These are phyloP conservation scores for Ophthalmolycus amberensis DNA, from an alignment of 2,113 vertebrate genomes.

Conservation along the genomic window DNA sequence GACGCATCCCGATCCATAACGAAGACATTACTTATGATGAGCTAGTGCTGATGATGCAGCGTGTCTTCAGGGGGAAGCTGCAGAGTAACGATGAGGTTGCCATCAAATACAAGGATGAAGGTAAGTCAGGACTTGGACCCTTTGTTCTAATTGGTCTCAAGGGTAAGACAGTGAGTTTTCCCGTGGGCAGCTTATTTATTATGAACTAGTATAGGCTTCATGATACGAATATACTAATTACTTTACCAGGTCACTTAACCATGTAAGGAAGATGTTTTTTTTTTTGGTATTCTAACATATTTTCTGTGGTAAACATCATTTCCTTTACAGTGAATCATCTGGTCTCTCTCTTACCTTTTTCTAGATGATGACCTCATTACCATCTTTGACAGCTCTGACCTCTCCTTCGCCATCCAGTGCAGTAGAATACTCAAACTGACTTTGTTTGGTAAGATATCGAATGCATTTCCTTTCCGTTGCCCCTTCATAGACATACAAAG, in stretches of 20 bases:
- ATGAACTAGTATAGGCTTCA: background rate
- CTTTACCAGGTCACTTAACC: background rate
- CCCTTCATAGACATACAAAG: background rate
- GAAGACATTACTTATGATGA: slow-evolving; percentile 99
- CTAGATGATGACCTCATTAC: slow-evolving; percentile 99
- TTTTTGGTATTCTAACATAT: background rate
- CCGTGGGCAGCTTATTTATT: background rate
- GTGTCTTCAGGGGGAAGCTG: slow-evolving; percentile 97
- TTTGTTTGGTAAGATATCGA: slow-evolving; percentile 91
- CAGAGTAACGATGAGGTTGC: slow-evolving; percentile 97
- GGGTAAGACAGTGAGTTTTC: background rate
- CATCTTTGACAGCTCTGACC: slow-evolving; percentile 99
- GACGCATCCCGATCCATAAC: slow-evolving; percentile 98
- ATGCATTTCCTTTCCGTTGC: background rate
- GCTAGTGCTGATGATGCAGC: slow-evolving; percentile 99
- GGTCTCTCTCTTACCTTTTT: slow-evolving; percentile 54
- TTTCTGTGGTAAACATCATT: background rate
- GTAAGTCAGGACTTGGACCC: slow-evolving; percentile 70
- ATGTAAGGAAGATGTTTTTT: background rate
- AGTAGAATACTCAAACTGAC: slow-evolving; percentile 99
- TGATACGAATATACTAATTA: background rate
- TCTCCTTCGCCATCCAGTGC: slow-evolving; percentile 99
- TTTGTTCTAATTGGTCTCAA: background rate
- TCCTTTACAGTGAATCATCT: background rate
- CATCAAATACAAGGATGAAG: slow-evolving; percentile 99